phyloP scores from a whole-genome alignment of 1,140 invertebrate species.

The Nautilus pompilius region DNA sequence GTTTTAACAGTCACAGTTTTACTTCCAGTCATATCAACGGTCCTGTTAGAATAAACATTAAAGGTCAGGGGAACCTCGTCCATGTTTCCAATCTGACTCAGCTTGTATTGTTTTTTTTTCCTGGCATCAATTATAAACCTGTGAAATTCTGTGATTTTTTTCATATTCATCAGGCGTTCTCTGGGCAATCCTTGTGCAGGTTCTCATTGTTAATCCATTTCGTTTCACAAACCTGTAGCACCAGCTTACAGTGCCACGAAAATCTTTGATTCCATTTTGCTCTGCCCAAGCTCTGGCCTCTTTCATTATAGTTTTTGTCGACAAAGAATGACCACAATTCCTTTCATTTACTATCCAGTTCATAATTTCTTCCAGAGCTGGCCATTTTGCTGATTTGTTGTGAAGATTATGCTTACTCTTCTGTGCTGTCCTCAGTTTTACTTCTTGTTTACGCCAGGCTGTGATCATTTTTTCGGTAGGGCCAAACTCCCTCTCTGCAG shows the following conservation, averaged over 20 bases:
- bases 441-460: too few relatives aligned
- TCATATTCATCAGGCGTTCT: slow-evolving; percentile 16
- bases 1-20: slow-evolving; percentile 18
- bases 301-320: too few relatives aligned
- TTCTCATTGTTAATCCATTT: slow-evolving; percentile 12
- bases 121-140: slow-evolving; percentile 13
- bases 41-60: slow-evolving; percentile 17
- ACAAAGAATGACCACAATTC: too few relatives aligned
- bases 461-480: too few relatives aligned
- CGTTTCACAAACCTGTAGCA: slow-evolving; percentile 17
- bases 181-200: slow-evolving; percentile 21
- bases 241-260: slow-evolving; percentile 17
- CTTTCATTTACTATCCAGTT: too few relatives aligned
- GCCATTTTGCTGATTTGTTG: too few relatives aligned
- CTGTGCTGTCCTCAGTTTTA: too few relatives aligned
- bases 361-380: too few relatives aligned
- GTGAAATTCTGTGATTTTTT: slow-evolving; percentile 13
- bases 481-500: too few relatives aligned
- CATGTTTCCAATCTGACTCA: slow-evolving; percentile 22
- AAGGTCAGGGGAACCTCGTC: slow-evolving; percentile 26
- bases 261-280: too few relatives aligned
- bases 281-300: too few relatives aligned
- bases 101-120: slow-evolving; percentile 7
- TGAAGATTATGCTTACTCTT: too few relatives aligned
- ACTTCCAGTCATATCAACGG: slow-evolving; percentile 16